Base-by-base conservation (phyloP, 2,113 vertebrate genomes). In the Sterna hirundo region DNA sequence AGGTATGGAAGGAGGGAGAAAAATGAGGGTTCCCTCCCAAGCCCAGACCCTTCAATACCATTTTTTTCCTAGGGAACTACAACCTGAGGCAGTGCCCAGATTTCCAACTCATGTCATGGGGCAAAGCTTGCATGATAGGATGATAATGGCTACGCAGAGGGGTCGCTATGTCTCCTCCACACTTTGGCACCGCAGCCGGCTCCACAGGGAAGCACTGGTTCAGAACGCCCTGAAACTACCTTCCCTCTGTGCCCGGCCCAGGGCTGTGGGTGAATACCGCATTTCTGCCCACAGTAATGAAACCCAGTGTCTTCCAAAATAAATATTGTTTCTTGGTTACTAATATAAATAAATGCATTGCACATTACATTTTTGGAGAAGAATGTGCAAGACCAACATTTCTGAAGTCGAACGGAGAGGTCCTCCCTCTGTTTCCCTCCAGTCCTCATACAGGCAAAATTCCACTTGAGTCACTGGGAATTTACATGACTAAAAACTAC, bases 241-340 rank as follows among this genome's bases (percentile, higher is more conserved):
- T 85, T 68, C 44, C 34, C 25, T 46, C n/a, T 74, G 64, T 1
- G 9, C 68, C 68, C 77, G 84, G 76, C n/a, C 68, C 71, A 55
- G 65, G 80, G 16, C 69, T 86, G 71, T 88, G 84, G 57, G 78
- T 74, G 71, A 94, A 81, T 47, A 90, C 78, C 8, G 1, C 72
- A 88, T 78, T 93, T 87, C 75, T 93, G 46, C 81, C 78, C 91
- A 70, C 65, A 88, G 64, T 34, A 94, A 93, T 88, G 93, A 96
- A 87, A 86, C 20, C 6, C 3, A 0, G 5, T 83, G 60, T 88
- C 69, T 94, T 97, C 95, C 97, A 97, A 95, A 94, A 93, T 72
- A 96, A 97, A 97, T 97, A 96, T 94, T 97, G 86, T 86, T 94
- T 88, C 95, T 97, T 86, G 91, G 93, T 96, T 93, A 46, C 92